Base-by-base conservation (phyloP, 2,113 vertebrate genomes). In the Cygnus atratus region DNA sequence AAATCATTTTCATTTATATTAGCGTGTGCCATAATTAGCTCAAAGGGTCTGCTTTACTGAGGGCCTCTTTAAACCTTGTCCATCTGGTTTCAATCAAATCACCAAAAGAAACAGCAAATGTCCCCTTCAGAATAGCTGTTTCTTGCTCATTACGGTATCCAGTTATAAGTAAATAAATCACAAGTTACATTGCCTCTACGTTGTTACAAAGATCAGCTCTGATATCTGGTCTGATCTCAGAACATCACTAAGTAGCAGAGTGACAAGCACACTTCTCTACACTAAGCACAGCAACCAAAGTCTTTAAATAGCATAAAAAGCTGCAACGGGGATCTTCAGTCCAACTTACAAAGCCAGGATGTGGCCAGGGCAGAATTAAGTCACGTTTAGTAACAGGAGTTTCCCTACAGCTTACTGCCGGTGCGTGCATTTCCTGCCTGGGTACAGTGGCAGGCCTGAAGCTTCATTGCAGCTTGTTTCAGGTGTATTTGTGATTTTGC, bases 1-100 rank as follows among this genome's bases (percentile, higher is more conserved):
- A 92, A 97, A 88, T 70, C 81, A 97, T 91, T 92, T 87, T 71
- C 43, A 91, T 95, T 92, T 86, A 58, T 85, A 91, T 92, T 71
- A 88, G 14, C 0, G 2, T 50, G 71, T 50, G 81, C 29, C 59
- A 91, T 65, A 91, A 96, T 93, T 92, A 96, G 43, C 57, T 90
- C 19, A 48, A 95, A 87, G 68, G 41, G 31, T 87, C 87, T 93
- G 84, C 74, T 90, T 94, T 85, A 76, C 67, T 76, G 21, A 89
- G 54, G 50, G 43, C 86, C 41, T 80, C 81, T 95, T 79, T 80
- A 84, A 84, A 68, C 29, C 43, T n/a, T 79, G 57, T 35, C 71
- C 82, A 70, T 76, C 70, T 90, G 89, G 71, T 88, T 83, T 95
- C 72, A 68, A 50, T 82, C 73, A 91, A 61, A 63, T 50, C 19